Conservation (phyloP, 1,140 invertebrate species). For the Sesamia nonagrioides region DNA sequence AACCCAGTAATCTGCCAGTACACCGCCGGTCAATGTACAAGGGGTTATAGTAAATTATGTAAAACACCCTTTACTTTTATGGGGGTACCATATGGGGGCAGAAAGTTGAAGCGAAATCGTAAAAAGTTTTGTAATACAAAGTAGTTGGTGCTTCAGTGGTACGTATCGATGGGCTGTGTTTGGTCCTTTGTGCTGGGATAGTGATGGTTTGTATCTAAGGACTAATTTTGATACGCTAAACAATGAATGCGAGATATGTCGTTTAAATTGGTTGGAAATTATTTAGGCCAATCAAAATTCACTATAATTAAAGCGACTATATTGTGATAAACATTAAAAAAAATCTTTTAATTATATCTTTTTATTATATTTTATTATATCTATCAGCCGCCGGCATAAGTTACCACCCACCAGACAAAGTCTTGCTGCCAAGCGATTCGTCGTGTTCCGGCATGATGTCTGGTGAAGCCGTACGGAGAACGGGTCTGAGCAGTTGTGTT, state of each 20-base stretch:
- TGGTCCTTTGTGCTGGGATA: conserved; percentile 15
- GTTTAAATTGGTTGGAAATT: neutral
- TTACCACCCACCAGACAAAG: too few species aligned
- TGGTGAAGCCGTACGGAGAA: too few species aligned
- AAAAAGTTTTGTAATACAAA: conserved; percentile 46
- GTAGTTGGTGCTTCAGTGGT: neutral
- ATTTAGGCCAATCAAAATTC: too few species aligned
- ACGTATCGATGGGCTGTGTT: conserved; percentile 34
- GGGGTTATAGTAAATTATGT: conserved; percentile 37
- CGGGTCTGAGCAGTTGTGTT: too few species aligned
- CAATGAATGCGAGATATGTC: neutral
- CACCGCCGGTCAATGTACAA: neutral
- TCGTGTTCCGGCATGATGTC: too few species aligned
- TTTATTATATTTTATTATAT: too few species aligned
- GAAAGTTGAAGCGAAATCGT: conserved; percentile 42
- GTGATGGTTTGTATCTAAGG: neutral
- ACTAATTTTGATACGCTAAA: neutral
- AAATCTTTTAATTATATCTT: too few species aligned
- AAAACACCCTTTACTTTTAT: conserved; percentile 43
- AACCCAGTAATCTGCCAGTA: neutral
- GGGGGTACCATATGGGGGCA: conserved; percentile 24
- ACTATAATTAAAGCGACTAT: too few species aligned
- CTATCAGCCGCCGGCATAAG: too few species aligned
- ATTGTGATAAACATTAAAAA: too few species aligned
- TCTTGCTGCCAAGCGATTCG: too few species aligned